phyloP scores from a whole-genome alignment of 1,140 invertebrate species.

The Drosophila erecta region DNA sequence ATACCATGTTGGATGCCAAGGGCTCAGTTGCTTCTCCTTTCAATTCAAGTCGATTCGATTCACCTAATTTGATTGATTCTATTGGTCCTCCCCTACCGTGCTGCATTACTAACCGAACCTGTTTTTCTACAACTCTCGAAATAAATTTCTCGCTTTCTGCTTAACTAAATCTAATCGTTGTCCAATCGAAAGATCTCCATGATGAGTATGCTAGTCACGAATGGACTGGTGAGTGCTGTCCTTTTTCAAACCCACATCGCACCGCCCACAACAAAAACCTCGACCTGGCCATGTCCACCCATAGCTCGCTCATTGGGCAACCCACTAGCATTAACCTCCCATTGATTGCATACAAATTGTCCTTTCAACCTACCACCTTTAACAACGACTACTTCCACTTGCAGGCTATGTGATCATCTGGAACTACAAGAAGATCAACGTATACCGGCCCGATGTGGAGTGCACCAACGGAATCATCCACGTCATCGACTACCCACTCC shows the following conservation, averaged over 20 bases:
- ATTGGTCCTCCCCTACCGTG: conserved; percentile 46
- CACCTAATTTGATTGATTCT: conserved; percentile 47
- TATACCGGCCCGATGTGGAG: conserved; percentile 94
- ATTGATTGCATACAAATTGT: background rate
- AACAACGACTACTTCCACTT: conserved; percentile 24
- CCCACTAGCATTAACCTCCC: conserved; percentile 27
- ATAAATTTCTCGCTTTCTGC: conserved; percentile 70
- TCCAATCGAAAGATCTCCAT: conserved; percentile 78
- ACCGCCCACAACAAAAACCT: conserved; percentile 60
- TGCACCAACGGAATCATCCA: conserved; percentile 97
- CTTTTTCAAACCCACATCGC: conserved; percentile 67
- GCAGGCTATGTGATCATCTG: conserved; percentile 90
- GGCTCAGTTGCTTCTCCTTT: conserved; percentile 32
- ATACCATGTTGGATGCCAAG: conserved; percentile 9
- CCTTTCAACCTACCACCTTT: background rate
- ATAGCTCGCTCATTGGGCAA: conserved; percentile 48
- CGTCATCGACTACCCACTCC: conserved; percentile 93
- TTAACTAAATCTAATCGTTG: conserved; percentile 57
- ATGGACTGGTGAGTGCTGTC: conserved; percentile 83
- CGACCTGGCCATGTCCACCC: conserved; percentile 47
- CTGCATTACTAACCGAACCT: conserved; percentile 64
- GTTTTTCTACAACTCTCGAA: conserved; percentile 59
- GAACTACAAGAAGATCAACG: conserved; percentile 92
- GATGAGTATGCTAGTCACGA: conserved; percentile 83
- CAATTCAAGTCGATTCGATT: conserved; percentile 49